Percentiles rank a stretch among this genome's conserved stretches.
Evolutionary conservation across 2,113 vertebrate genomes (phyloP).

Genomic region (Eleginops maclovinus): DNA sequence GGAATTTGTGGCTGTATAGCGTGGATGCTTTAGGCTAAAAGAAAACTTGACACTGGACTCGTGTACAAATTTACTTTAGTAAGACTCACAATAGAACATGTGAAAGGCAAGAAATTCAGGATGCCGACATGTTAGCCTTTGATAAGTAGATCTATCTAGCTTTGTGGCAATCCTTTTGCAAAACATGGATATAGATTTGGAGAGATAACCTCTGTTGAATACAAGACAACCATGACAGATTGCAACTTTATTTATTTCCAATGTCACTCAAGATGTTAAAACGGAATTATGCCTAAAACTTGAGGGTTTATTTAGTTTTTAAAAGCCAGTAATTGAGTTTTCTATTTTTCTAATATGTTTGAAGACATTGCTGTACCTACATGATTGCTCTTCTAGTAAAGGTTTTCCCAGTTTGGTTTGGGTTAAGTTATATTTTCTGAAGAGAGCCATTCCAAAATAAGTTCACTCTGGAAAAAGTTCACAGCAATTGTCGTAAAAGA

Average conservation of each 20-base stretch:
- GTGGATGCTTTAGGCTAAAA: conserved; percentile 41
- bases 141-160: neutral
- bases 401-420: neutral
- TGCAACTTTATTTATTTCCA: neutral
- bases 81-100: neutral
- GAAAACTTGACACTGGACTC: neutral
- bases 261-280: neutral
- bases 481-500: neutral
- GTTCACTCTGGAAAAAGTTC: neutral
- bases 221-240: neutral
- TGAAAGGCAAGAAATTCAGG: neutral
- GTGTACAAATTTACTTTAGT: neutral
- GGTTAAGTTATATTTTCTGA: neutral
- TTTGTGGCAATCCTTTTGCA: neutral
- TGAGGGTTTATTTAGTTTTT: neutral
- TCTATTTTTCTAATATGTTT: no score
- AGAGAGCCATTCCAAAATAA: neutral
- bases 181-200: neutral
- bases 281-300: no score
- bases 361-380: neutral
- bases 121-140: neutral
- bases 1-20: conserved; percentile 46
- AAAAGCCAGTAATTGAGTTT: neutral
- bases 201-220: neutral
- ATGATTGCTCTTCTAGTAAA: neutral